Evolutionary conservation across 2,113 vertebrate species (phyloP).

Genomic region (Tursiops truncatus): DNA sequence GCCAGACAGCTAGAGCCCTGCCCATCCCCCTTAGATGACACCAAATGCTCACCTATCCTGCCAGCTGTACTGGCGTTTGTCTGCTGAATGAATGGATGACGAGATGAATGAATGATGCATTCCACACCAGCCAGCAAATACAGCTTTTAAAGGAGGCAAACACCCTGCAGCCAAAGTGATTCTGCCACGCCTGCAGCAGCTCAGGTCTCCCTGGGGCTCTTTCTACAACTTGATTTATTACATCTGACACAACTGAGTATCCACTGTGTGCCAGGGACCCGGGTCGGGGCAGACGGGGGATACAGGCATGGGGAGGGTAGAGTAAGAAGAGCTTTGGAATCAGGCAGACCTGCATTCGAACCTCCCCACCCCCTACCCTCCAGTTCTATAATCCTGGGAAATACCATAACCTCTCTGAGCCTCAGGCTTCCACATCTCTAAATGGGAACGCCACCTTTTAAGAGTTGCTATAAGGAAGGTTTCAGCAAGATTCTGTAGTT

Average conservation of each 20-base stretch:
- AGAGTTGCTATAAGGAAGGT: not conserved
- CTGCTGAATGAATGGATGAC: not conserved
- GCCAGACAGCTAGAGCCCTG: not conserved
- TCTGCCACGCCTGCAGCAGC: not conserved
- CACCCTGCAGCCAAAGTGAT: not conserved
- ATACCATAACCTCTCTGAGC: not conserved
- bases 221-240: not conserved
- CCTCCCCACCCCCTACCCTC: not conserved
- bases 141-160: not conserved
- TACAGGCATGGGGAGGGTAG: rapidly evolving
- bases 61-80: not conserved
- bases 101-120: not conserved
- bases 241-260: not conserved
- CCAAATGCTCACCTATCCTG: not conserved
- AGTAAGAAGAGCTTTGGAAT: not conserved
- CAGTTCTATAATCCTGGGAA: not conserved
- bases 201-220: not conserved
- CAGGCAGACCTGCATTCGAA: not conserved
- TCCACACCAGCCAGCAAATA: not conserved
- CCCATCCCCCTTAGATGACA: not conserved
- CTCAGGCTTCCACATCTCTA: not conserved
- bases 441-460: not conserved
- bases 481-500: not conserved
- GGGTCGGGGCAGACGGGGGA: not conserved
- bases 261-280: rapidly evolving